Percentiles rank a stretch among this genome's conserved stretches.
These are phyloP conservation scores for Morpho helenor DNA, from an alignment of 2,888 invertebrate species.

Conservation along the genomic window DNA sequence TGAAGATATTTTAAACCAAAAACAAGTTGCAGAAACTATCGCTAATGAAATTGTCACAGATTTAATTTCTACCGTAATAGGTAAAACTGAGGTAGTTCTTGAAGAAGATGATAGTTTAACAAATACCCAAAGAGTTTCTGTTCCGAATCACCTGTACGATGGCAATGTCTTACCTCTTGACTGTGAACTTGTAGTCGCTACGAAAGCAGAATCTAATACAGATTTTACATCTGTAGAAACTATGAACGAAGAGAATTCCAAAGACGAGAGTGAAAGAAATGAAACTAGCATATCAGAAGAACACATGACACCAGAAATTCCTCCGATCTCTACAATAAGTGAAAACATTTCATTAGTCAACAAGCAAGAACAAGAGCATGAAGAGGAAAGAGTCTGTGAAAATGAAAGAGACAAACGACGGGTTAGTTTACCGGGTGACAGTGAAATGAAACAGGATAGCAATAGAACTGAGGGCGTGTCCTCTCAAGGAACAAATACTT, in stretches of 20 bases:
- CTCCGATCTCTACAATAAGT: constrained; percentile 86
- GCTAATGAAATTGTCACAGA: constrained; percentile 60
- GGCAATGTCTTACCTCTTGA: constrained; percentile 68
- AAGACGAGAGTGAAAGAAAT: constrained; percentile 57
- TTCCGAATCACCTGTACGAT: constrained; percentile 60
- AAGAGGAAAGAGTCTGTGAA: constrained; percentile 55
- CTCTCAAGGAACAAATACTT: constrained; percentile 62
- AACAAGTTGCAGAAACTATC: constrained; percentile 51
- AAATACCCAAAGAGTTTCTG: constrained; percentile 53
- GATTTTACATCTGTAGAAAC: constrained; percentile 21
- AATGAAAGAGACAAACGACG: constrained; percentile 75
- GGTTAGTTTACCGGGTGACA: constrained; percentile 80
- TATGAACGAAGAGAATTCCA: constrained; percentile 44
- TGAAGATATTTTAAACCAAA: constrained; percentile 59
- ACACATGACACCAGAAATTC: constrained; percentile 76
- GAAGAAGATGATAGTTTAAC: constrained; percentile 28
- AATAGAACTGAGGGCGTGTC: constrained; percentile 57
- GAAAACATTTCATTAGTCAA: constrained; percentile 81
- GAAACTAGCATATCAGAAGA: constrained; percentile 48
- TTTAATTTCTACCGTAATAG: constrained; percentile 49
- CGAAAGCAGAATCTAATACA: constrained; percentile 43
- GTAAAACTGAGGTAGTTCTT: constrained; percentile 39
- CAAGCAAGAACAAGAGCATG: constrained; percentile 55
- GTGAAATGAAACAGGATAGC: constrained; percentile 66
- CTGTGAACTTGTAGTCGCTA: constrained; percentile 58